Percentiles rank a stretch among this genome's conserved stretches.
Conservation (phyloP, 2,113 vertebrate species). For the Brachypteracias leptosomus region DNA sequence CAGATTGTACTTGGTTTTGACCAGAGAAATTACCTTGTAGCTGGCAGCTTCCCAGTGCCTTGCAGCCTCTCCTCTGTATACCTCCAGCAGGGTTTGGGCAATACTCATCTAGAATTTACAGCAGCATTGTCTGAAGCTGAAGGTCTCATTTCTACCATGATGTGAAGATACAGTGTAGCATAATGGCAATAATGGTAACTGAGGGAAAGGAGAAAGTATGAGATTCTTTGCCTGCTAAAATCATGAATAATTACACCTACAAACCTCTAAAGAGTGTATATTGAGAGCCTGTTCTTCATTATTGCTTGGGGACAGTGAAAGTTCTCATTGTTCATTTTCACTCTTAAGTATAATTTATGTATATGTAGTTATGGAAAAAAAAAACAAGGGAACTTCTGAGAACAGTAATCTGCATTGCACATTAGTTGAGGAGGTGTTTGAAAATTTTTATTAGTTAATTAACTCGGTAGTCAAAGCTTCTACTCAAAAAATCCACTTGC, state of each 20-base stretch:
- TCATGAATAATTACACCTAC: constrained; percentile 33
- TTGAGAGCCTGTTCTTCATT: constrained; percentile 10
- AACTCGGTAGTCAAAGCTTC: background rate
- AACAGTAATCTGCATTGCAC: background rate
- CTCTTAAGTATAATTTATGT: background rate
- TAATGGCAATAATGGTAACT: background rate
- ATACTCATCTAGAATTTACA: background rate
- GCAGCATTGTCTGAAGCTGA: background rate
- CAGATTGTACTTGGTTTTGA: background rate
- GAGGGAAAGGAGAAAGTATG: background rate
- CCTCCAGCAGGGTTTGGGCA: background rate
- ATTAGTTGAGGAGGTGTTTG: background rate
- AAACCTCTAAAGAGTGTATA: constrained; percentile 28
- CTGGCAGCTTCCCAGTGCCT: background rate
- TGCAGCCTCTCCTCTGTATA: background rate
- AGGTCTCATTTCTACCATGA: background rate
- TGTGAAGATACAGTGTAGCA: background rate
- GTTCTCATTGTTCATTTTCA: constrained; percentile 6
- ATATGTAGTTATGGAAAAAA: background rate
- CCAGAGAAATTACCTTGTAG: background rate
- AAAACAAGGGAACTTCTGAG: background rate
- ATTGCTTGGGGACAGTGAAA: background rate
- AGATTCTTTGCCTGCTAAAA: constrained; percentile 20
- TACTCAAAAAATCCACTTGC: background rate
- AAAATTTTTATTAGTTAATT: background rate